Evolutionary conservation across 2,888 invertebrate genomes (phyloP), one percentile per base, ranked within the genome.

Genomic region (Odiellus spinosus): DNA sequence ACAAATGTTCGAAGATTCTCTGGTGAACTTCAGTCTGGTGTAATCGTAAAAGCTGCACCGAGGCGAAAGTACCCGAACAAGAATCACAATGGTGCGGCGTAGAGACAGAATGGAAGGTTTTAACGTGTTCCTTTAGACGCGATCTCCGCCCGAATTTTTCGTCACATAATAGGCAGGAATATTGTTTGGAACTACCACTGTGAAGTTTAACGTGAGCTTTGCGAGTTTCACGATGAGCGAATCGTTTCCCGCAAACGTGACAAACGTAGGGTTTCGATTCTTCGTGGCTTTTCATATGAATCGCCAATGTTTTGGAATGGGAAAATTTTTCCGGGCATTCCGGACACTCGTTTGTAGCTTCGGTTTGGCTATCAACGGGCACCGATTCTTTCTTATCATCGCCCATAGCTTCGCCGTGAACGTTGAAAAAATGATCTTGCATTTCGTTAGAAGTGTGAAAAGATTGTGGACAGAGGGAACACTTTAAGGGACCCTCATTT

Each of bases 391-490:
- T 58, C 15, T 52, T 55, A 6, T 50, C 53, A 4, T 61, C 56
- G 14, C 15, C 17, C 8, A 47, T 15, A 15, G 32, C 46, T 36
- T 81, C 80, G 56, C 81, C 82, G 64, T 91, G 91, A 42, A 83
- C 79, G 43, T 85, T 82, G 3, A 85, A 83, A 59, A 90, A 82
- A 62, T 91, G 91, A 1, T 87, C 80, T 73, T 81, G 69, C 60
- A 90, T 82, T 26, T 84, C 80, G 5, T 84, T 80, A 64, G 85
- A 81, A 0, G 85, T 82, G 60, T 91, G 88, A 61, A 91, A 90
- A 42, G 85, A 74, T 61, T 90, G 88, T 56, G 82, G 80, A 64
- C 91, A 93, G 12, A 90, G 69, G 0, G 82, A 74, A 62, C 91
- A 91, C 52, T 83, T 77, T 63, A 82, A 86, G 46, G 19, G 42